Conservation (phyloP, 1,140 invertebrate species). For the Formica selysi region DNA sequence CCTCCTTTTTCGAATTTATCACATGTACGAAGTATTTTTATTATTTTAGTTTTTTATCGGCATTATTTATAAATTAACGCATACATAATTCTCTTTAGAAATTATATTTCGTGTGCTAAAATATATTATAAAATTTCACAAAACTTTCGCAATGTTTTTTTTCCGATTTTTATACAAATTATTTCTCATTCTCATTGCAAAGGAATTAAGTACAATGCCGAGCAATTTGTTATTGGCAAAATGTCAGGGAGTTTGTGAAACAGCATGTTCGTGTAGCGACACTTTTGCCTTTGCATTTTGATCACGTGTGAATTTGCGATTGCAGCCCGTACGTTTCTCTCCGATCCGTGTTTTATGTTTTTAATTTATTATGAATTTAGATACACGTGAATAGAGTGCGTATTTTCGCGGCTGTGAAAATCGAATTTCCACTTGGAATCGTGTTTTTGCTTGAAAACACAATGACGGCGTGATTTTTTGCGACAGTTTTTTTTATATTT, state of each 20-base stretch:
- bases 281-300: constrained; percentile 29
- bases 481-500: background rate
- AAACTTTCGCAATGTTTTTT: background rate
- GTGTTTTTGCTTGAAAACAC: background rate
- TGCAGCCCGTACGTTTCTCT: background rate
- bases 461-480: background rate
- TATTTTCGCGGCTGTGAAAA: constrained; percentile 25
- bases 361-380: constrained; percentile 43
- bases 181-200: background rate
- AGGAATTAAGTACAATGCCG: background rate
- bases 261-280: background rate
- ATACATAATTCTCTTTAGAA: no score
- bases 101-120: background rate
- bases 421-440: constrained; percentile 8
- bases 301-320: constrained; percentile 1
- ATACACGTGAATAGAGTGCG: background rate
- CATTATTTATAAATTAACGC: background rate
- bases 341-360: background rate
- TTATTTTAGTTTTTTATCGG: background rate
- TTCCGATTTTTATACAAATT: background rate
- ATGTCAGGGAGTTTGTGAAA: constrained; percentile 3
- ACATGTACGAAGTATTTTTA: background rate
- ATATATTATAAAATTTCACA: background rate
- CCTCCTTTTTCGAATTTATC: no score
- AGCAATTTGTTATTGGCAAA: background rate